Evolutionary conservation across 2,797 vertebrate genomes (phyloP).

Genomic region (Sylvia borin): DNA sequence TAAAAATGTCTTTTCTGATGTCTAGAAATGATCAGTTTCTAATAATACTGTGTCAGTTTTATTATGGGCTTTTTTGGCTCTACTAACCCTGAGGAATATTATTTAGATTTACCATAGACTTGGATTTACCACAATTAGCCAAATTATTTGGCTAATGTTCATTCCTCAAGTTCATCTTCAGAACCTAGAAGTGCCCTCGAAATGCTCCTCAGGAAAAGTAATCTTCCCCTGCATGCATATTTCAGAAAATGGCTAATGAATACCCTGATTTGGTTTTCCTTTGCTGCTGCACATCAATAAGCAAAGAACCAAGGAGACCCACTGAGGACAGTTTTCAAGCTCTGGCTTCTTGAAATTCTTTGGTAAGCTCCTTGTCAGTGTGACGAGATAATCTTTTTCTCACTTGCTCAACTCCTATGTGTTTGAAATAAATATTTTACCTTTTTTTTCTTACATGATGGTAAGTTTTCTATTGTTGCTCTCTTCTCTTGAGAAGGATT

Average conservation of each 20-base stretch:
- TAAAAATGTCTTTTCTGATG: background rate
- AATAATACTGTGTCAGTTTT: background rate
- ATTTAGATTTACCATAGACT: background rate
- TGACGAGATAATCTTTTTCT: background rate
- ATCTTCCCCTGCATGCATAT: accelerated
- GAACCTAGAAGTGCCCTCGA: background rate
- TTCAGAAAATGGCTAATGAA: background rate
- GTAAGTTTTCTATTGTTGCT: background rate
- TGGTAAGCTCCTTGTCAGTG: background rate
- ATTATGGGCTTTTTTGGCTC: background rate
- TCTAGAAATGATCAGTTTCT: background rate
- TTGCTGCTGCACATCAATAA: background rate
- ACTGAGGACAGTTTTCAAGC: background rate
- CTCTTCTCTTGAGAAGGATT: background rate
- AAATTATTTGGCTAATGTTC: background rate
- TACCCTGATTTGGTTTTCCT: background rate
- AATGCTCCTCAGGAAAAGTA: background rate
- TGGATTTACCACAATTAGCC: background rate
- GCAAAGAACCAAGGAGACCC: background rate
- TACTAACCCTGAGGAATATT: background rate
- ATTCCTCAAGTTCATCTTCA: background rate
- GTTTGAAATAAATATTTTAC: background rate
- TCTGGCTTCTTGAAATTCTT: background rate
- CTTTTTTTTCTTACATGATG: background rate
- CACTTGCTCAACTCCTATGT: background rate